Percentiles rank a stretch among this genome's conserved stretches.
Evolutionary conservation across 1,140 invertebrate genomes (phyloP).

Genomic region (Tetramorium parvispinum): DNA sequence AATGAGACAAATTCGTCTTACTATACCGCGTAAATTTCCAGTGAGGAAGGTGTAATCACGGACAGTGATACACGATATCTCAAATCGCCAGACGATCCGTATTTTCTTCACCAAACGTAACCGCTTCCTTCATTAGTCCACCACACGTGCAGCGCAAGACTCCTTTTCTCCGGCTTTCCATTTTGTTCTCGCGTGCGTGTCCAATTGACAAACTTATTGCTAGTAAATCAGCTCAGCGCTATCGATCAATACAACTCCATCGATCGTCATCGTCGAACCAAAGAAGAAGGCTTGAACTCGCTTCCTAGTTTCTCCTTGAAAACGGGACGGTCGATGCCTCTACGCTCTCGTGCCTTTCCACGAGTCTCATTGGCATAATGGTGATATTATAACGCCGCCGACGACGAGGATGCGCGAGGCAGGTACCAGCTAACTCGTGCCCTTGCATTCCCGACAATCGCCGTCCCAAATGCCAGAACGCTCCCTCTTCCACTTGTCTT

Average conservation of each 20-base stretch:
- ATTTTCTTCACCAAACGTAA: slow-evolving; percentile 16
- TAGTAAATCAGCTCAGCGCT: slow-evolving; percentile 45
- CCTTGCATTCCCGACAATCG: slow-evolving; percentile 72
- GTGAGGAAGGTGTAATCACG: not conserved
- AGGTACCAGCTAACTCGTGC: slow-evolving; percentile 36
- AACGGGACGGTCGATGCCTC: slow-evolving; percentile 24
- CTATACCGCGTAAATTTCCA: not conserved
- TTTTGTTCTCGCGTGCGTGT: slow-evolving; percentile 8
- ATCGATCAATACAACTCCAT: slow-evolving; percentile 34
- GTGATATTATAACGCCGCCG: slow-evolving; percentile 41
- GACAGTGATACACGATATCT: slow-evolving; percentile 42
- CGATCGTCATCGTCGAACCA: slow-evolving; percentile 16
- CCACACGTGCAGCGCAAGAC: not conserved
- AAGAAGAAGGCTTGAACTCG: not conserved
- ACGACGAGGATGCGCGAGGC: slow-evolving; percentile 40
- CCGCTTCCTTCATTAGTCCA: slow-evolving; percentile 18
- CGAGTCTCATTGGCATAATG: slow-evolving; percentile 41
- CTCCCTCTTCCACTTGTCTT: slow-evolving; percentile 67
- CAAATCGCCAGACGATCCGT: slow-evolving; percentile 8
- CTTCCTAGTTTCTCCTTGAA: slow-evolving; percentile 71
- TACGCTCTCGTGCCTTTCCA: not conserved
- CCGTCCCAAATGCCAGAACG: slow-evolving; percentile 72
- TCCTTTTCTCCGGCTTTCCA: slow-evolving; percentile 43
- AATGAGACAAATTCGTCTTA: slow-evolving; percentile 52
- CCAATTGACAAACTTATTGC: slow-evolving; percentile 60